Base-by-base conservation (phyloP, 2,797 vertebrate species). In the Sitta carolinensis region DNA sequence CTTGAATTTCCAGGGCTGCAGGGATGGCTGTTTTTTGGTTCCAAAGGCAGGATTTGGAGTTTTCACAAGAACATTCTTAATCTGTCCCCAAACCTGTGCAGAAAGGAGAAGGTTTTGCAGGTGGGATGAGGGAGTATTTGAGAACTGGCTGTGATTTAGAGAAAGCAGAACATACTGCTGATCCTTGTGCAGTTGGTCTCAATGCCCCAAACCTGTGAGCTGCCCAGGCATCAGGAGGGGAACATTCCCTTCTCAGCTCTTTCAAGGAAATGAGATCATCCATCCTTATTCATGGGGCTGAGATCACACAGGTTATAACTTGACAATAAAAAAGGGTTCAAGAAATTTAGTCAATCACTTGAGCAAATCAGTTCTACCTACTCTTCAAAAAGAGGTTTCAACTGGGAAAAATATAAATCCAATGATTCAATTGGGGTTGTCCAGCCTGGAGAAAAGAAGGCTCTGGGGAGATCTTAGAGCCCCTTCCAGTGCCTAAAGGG, bases 261-360 rank as follows among this genome's bases (percentile, higher is more conserved):
- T 30, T 21, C 0, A 0, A n/a, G 13, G 18, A 23, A 52, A 29
- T 13, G 40, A 68, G 38, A 64, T 18, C 48, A 17, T 20, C 52
- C 15, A 18, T 32, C 23, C 1, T 13, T 8, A 9, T 15, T 61
- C 25, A 11, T 8, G 21, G 26, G 36, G 15, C 38, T 64, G 22
- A 43, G 70, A 38, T 23, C 11, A 27, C 32, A 50, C 51, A 36
- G 10, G 14, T 29, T 40, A 10, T 9, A 27, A 20, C 45, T 15
- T 30, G 11, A 16, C 25, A 40, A 16, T 10, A 1, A 42, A 40
- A 73, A 58, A 11, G 16, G 7, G 5, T 9, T 59, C 30, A 29
- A 58, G 30, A 62, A 45, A 40, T 36, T 13, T 23, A 52, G 5
- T 59, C n/a, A 34, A 7, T 34, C 3, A 2, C 11, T 19, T 30